These are phyloP conservation scores for Aplysia californica DNA, from an alignment of 1,140 invertebrate species.

Conservation along the genomic window DNA sequence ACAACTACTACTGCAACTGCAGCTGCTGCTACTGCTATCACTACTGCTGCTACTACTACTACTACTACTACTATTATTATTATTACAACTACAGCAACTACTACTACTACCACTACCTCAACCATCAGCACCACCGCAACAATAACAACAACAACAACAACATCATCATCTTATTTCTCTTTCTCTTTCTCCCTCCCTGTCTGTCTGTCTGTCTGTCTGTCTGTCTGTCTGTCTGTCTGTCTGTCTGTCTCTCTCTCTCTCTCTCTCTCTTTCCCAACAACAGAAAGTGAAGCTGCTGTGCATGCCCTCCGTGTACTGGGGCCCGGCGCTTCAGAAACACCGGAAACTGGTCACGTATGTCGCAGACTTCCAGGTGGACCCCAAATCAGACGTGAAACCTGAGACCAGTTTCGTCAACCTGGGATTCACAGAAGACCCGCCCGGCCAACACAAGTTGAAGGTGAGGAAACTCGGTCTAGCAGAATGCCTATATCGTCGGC, in stretches of 20 bases:
- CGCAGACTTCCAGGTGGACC: constrained; percentile 49
- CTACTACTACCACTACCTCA: neutral
- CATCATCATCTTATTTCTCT: too few species aligned
- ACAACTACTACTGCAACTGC: neutral
- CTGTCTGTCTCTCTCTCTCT: too few species aligned
- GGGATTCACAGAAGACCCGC: neutral
- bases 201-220: too few species aligned
- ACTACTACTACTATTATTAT: neutral
- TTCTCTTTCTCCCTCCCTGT: too few species aligned
- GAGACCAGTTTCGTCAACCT: neutral
- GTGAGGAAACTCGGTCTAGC: too few species aligned
- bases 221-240: too few species aligned
- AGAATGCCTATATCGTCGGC: too few species aligned
- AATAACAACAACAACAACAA: too few species aligned
- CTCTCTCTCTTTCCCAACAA: too few species aligned
- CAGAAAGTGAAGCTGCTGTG: constrained; percentile 46
- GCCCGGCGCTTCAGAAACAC: constrained; percentile 49
- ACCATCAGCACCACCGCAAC: too few species aligned
- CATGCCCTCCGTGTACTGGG: constrained; percentile 47
- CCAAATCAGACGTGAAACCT: constrained; percentile 15
- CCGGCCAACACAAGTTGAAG: too few species aligned
- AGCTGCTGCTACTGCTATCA: neutral
- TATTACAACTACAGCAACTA: neutral
- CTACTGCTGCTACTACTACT: neutral
- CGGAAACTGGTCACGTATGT: constrained; percentile 54